These are phyloP conservation scores for Phrynocephalus forsythii DNA, from an alignment of 2,797 vertebrate species.

Conservation along the genomic window DNA sequence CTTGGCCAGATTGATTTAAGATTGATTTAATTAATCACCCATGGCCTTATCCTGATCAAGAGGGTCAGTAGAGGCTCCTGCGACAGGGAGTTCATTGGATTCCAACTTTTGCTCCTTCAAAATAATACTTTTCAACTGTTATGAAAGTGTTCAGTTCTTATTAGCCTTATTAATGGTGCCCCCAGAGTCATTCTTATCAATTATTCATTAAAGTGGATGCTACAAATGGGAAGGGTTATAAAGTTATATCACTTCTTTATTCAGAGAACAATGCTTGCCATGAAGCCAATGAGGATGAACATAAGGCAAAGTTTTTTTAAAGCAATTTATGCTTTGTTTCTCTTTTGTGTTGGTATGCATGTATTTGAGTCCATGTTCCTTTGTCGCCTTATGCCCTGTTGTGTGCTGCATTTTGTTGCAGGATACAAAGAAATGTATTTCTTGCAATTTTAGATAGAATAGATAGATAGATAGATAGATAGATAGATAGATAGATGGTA, in stretches of 20 bases:
- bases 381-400: neutral
- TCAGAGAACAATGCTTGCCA: neutral
- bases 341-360: neutral
- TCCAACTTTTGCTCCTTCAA: neutral
- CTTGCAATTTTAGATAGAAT: neutral
- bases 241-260: neutral
- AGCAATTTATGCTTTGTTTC: neutral
- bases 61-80: too few species aligned
- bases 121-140: neutral
- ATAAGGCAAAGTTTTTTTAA: neutral
- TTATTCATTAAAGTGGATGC: neutral
- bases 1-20: too few species aligned
- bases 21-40: too few species aligned
- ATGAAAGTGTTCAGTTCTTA: neutral
- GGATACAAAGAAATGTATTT: neutral
- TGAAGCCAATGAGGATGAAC: too few species aligned
- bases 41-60: too few species aligned
- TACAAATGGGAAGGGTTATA: neutral
- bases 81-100: neutral
- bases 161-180: conserved; percentile 6
- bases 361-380: neutral
- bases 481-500: too few species aligned
- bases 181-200: neutral
- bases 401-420: neutral
- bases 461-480: too few species aligned